A percentile compares a stretch with the other conserved stretches of the same genome.
Conservation (phyloP, 2,888 invertebrate genomes). For the Latrodectus hesperus region DNA sequence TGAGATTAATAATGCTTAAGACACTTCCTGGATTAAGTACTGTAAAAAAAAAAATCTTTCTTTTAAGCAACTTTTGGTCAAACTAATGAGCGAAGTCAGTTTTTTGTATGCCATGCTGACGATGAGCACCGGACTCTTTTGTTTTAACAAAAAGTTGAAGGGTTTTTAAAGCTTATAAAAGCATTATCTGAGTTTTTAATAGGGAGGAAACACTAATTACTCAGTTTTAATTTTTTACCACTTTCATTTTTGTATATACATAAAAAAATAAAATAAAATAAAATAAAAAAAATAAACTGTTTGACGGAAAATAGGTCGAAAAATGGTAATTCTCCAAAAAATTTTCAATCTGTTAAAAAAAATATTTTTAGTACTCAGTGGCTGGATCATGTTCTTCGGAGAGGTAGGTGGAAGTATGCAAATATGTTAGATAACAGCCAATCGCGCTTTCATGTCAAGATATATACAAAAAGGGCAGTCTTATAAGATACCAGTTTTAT, state of each 20-base stretch:
- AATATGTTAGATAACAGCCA: no score
- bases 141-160: constrained; percentile 23
- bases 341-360: no score
- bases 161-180: constrained; percentile 7
- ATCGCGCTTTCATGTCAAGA: no score
- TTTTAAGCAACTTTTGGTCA: constrained; percentile 24
- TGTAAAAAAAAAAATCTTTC: constrained; percentile 11
- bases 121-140: constrained; percentile 10
- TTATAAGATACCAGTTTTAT: no score
- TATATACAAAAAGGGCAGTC: no score
- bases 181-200: constrained; percentile 41
- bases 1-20: constrained; percentile 34
- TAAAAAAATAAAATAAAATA: background rate
- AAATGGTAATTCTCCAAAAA: no score
- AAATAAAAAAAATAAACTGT: no score
- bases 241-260: background rate
- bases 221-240: constrained; percentile 1
- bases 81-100: constrained; percentile 34
- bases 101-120: background rate
- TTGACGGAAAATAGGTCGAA: no score
- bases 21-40: constrained; percentile 10
- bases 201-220: constrained; percentile 39
- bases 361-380: no score
- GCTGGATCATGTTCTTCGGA: no score
- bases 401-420: no score